Evolutionary conservation across 2,888 invertebrate genomes (phyloP).

Genomic region (Callosobruchus maculatus): DNA sequence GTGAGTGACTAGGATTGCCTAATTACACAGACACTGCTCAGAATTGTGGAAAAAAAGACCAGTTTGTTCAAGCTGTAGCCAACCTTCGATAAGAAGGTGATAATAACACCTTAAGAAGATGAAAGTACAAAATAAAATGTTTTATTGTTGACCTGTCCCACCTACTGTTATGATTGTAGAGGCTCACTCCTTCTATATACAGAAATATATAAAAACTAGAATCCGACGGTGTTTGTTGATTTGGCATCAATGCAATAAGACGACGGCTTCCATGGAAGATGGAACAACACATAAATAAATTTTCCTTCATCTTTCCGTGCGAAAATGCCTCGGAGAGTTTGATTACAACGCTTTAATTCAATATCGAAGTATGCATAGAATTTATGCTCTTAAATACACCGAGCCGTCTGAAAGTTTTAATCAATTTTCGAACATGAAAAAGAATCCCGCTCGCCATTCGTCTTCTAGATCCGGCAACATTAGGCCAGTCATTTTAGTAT

Average conservation of each 20-base stretch:
- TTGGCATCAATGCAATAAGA: conserved; percentile 20
- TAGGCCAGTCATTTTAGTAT: not conserved
- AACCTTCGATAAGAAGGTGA: too few species aligned
- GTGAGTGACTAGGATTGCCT: too few species aligned
- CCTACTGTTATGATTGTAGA: too few species aligned
- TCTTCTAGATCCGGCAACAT: not conserved
- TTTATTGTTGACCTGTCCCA: too few species aligned
- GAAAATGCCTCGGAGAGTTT: conserved; percentile 34
- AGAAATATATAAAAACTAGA: not conserved
- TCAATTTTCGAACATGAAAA: conserved; percentile 50
- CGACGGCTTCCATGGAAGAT: conserved; percentile 14
- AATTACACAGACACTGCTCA: too few species aligned
- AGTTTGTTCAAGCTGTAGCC: too few species aligned
- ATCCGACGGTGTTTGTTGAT: not conserved
- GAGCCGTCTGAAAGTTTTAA: conserved; percentile 49
- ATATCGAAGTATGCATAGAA: conserved; percentile 52
- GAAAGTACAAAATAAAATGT: too few species aligned
- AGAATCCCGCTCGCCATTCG: conserved; percentile 24
- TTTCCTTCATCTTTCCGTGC: conserved; percentile 29
- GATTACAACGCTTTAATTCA: conserved; percentile 50
- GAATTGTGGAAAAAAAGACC: too few species aligned
- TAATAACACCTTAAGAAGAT: too few species aligned
- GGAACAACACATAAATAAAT: conserved; percentile 46
- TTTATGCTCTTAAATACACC: conserved; percentile 50
- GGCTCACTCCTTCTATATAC: too few species aligned